These are phyloP conservation scores for Sminthopsis crassicaudata DNA, from an alignment of 2,113 vertebrate genomes.

Conservation along the genomic window DNA sequence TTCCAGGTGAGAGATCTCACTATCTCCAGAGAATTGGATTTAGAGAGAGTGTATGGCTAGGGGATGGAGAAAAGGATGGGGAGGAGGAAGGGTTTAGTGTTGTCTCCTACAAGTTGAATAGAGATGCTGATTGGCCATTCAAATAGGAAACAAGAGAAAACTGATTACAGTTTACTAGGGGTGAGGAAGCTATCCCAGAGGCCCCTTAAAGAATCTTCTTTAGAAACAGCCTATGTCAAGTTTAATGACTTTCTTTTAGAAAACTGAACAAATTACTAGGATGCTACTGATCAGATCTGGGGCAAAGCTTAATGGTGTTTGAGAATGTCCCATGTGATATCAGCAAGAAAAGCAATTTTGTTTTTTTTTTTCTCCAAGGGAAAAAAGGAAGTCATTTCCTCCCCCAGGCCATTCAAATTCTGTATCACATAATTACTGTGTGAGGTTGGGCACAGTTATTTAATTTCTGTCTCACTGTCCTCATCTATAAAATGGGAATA, in stretches of 20 bases:
- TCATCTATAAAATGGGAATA: neutral
- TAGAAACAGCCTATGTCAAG: neutral
- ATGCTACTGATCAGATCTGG: neutral
- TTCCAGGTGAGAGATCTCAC: neutral
- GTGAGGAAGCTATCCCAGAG: neutral
- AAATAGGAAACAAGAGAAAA: neutral
- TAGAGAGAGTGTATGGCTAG: neutral
- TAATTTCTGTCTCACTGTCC: neutral
- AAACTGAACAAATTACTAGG: neutral
- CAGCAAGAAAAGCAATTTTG: neutral
- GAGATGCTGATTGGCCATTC: neutral
- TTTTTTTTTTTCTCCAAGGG: neutral
- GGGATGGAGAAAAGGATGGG: neutral
- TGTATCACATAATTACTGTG: neutral
- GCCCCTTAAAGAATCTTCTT: neutral
- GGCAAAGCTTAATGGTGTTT: neutral
- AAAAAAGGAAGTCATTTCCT: neutral
- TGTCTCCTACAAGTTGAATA: neutral
- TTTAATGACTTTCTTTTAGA: neutral
- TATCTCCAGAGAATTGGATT: neutral
- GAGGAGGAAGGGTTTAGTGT: accelerated
- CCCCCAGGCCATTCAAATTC: neutral
- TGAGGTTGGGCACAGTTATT: neutral
- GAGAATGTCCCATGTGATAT: neutral
- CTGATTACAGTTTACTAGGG: neutral